Evolutionary conservation across 2,888 invertebrate species (phyloP).

Genomic region (Lasioglossum pauxillum): DNA sequence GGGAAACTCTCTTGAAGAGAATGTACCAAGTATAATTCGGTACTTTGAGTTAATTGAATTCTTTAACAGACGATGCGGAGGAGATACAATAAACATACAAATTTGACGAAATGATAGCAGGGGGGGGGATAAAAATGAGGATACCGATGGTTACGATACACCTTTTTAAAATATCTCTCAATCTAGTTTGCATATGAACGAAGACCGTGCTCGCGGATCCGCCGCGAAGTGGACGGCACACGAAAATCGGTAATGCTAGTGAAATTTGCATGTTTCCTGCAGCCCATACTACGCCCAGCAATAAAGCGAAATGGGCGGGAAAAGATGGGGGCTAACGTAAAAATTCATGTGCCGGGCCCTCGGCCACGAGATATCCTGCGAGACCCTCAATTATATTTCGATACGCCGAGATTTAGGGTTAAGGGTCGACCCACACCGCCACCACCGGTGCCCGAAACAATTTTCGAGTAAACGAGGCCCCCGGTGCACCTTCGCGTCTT

Average conservation of each 20-base stretch:
- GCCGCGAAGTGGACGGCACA: conserved; percentile 50
- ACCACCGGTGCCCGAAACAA: conserved; percentile 60
- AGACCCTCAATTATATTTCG: conserved; percentile 75
- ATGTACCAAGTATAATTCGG: neutral
- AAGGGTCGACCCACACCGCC: conserved; percentile 65
- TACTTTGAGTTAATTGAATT: neutral
- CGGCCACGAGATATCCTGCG: conserved; percentile 45
- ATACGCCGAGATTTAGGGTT: conserved; percentile 74
- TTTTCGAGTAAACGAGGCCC: conserved; percentile 62
- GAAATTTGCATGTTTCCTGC: conserved; percentile 70
- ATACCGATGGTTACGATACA: neutral
- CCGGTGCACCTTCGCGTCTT: neutral
- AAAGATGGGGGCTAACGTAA: conserved; percentile 52
- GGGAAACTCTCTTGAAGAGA: neutral
- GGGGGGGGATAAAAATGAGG: conserved; percentile 6
- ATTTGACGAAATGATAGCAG: neutral
- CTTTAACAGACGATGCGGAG: neutral
- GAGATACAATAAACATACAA: neutral
- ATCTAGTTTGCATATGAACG: conserved; percentile 40
- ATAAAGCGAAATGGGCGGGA: conserved; percentile 67
- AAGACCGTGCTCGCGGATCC: neutral
- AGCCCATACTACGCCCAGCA: conserved; percentile 64
- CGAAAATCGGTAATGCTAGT: conserved; percentile 61
- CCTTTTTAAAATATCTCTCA: conserved; percentile 33
- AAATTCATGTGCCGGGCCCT: conserved; percentile 56